A percentile compares a stretch with the other conserved stretches of the same genome.
Evolutionary conservation across 2,888 invertebrate species (phyloP).

Genomic region (Ctenicera cuprea): DNA sequence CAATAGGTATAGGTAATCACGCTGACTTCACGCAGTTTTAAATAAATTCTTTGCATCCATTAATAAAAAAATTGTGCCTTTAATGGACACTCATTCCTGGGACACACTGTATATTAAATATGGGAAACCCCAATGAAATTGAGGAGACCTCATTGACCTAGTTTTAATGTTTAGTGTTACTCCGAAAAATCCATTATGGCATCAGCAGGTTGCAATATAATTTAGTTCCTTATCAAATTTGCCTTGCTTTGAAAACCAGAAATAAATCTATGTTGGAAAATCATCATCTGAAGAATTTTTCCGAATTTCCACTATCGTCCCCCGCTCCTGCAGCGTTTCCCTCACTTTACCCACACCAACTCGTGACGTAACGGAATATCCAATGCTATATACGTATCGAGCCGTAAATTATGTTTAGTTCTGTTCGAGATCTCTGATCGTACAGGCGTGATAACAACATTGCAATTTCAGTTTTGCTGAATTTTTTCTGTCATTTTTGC

Average conservation of each 20-base stretch:
- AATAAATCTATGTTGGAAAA: background rate
- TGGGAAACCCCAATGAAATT: no score
- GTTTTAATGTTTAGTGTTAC: background rate
- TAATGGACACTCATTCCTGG: no score
- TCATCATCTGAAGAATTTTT: background rate
- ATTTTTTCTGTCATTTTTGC: background rate
- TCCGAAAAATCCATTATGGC: background rate
- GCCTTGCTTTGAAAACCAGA: no score
- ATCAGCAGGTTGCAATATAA: background rate
- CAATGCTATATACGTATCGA: constrained; percentile 39
- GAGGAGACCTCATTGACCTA: no score
- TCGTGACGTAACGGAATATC: constrained; percentile 39
- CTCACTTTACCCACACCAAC: constrained; percentile 35
- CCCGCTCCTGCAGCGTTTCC: constrained; percentile 1
- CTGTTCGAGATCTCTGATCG: constrained; percentile 16
- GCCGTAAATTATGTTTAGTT: constrained; percentile 44
- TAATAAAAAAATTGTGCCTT: no score
- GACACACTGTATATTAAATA: no score
- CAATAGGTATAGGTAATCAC: no score
- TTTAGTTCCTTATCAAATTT: no score
- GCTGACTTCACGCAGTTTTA: no score
- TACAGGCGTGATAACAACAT: background rate
- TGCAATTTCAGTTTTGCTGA: background rate
- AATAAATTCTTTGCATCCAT: no score
- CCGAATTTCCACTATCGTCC: constrained; percentile 20